These are phyloP conservation scores for Lamproptera curius DNA, from an alignment of 2,888 invertebrate species.

Conservation along the genomic window DNA sequence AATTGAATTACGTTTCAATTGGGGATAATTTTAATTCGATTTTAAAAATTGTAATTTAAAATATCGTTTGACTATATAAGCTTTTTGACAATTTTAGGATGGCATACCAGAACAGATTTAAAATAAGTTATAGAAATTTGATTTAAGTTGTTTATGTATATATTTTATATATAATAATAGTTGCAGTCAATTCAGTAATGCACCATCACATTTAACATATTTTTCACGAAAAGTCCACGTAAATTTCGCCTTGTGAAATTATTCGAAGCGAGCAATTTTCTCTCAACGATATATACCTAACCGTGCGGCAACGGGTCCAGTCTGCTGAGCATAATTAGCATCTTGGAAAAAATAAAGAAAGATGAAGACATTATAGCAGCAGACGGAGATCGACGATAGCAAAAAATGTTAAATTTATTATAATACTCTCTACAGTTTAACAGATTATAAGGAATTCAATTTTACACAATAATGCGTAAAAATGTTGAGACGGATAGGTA, in stretches of 20 bases:
- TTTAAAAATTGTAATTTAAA: background rate
- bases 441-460: too few species aligned
- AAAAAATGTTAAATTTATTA: too few species aligned
- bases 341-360: constrained; percentile 22
- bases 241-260: background rate
- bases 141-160: background rate
- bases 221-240: too few species aligned
- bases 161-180: too few species aligned
- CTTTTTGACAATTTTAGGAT: background rate
- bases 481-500: too few species aligned
- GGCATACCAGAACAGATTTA: background rate
- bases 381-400: too few species aligned
- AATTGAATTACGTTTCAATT: background rate
- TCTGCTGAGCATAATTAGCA: constrained; percentile 40
- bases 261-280: constrained; percentile 21
- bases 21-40: background rate
- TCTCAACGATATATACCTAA: constrained; percentile 22
- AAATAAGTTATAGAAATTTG: background rate
- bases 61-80: background rate
- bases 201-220: too few species aligned
- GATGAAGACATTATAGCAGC: too few species aligned
- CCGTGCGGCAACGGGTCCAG: constrained; percentile 31
- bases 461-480: too few species aligned
- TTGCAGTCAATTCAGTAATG: constrained; percentile 1
- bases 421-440: too few species aligned